Base-by-base conservation (phyloP, 23 tunicate genomes). In the Oikopleura vanhoeffeni region DNA sequence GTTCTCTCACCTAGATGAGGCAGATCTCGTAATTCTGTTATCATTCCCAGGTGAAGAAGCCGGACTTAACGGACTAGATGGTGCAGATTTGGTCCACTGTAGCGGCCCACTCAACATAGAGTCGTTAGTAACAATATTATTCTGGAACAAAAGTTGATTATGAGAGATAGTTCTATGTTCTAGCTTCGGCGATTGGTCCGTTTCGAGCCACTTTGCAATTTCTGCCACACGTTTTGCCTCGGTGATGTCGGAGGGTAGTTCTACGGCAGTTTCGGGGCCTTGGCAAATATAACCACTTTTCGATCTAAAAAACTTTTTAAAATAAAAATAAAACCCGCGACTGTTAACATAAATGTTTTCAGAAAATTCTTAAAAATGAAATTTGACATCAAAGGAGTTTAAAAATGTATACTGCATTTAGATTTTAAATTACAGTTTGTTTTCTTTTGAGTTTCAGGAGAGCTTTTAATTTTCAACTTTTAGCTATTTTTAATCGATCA, bases 1-100 rank as follows among this genome's bases (percentile, higher is more conserved):
- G n/a, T n/a, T n/a, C n/a, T n/a, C 64, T 71, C 38, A 71, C 79
- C 79, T 71, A 13, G 79, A 71, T 71, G 79, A 71, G 79, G 79
- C 79, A 71, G 79, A 71, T 71, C 79, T 33, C 2, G 79, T 71
- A 13, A 18, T 71, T 30, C 34, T 71, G 32, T 71, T 71, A 30
- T 71, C 79, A 8, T 8, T 49, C 35, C 64, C 64, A 8, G 79
- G 79, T 30, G 79, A 13, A 18, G 79, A 13, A 2, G 35, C 79
- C 32, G 27, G 79, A 30, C 79, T 71, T 4, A 71, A 38, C 38
- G 79, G 79, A 32, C 79, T 71, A 71, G 79, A 18, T 2, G 79
- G 79, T 32, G 79, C 79, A 30, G 79, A 71, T 3, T 18, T 13
- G 79, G 79, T 71, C 35, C 35, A 13, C 38, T 30, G 35, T 3